These are phyloP conservation scores for Drosophila hydei DNA, from an alignment of 1,140 invertebrate genomes.

Conservation along the genomic window DNA sequence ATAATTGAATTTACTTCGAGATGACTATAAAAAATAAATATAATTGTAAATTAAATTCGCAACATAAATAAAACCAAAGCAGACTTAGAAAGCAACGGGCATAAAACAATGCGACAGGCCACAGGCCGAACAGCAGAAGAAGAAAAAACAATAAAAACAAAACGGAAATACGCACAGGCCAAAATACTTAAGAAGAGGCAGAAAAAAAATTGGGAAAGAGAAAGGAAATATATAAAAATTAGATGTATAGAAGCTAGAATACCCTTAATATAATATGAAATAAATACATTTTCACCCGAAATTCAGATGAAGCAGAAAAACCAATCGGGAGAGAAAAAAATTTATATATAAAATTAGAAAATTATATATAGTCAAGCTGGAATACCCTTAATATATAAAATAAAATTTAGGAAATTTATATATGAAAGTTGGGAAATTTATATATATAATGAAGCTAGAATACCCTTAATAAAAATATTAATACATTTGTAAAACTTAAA, in stretches of 20 bases:
- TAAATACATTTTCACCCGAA: too few species aligned
- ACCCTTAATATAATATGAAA: not conserved
- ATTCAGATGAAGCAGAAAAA: too few species aligned
- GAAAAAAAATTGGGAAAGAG: not conserved
- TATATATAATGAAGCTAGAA: too few species aligned
- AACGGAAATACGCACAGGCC: slow-evolving; percentile 56
- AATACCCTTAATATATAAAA: too few species aligned
- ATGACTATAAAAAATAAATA: slow-evolving; percentile 60
- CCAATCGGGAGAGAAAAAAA: too few species aligned
- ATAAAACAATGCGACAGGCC: slow-evolving; percentile 33
- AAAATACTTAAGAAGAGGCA: slow-evolving; percentile 10
- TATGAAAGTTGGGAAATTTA: too few species aligned
- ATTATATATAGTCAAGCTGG: too few species aligned
- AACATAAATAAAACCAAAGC: slow-evolving; percentile 64
- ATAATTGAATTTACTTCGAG: slow-evolving; percentile 61
- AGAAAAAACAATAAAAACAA: slow-evolving; percentile 74
- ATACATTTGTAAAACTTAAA: too few species aligned
- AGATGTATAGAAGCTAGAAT: not conserved
- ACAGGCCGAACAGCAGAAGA: slow-evolving; percentile 11
- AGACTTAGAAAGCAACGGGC: slow-evolving; percentile 30
- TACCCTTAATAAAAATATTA: too few species aligned
- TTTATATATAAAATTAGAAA: too few species aligned
- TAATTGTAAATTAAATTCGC: slow-evolving; percentile 79
- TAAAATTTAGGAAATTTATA: too few species aligned
- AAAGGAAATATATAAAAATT: not conserved